Evolutionary conservation across 2,113 vertebrate genomes (phyloP).

Genomic region (Micromys minutus): DNA sequence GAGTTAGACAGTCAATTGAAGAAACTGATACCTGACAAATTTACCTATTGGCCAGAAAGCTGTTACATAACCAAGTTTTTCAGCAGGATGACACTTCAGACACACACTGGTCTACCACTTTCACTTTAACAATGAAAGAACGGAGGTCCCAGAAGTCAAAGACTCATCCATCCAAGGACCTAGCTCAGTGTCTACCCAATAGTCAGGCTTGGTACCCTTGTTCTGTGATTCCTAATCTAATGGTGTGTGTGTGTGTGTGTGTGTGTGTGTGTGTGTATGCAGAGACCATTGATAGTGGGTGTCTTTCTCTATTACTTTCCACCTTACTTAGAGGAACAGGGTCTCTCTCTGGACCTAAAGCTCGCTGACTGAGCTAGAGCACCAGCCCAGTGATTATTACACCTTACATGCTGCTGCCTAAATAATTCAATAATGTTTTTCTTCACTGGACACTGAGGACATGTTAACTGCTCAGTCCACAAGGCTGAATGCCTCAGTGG

Average conservation of each 20-base stretch:
- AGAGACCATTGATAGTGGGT: too few relatives aligned
- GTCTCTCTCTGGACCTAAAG: background rate
- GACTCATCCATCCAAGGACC: background rate
- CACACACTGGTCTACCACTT: slow-evolving; percentile 6
- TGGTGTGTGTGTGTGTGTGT: background rate
- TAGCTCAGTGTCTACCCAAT: background rate
- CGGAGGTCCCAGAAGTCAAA: background rate
- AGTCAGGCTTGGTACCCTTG: background rate
- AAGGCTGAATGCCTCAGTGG: background rate
- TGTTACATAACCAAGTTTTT: slow-evolving; percentile 34
- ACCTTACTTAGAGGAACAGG: background rate
- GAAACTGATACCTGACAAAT: slow-evolving; percentile 51
- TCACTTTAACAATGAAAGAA: slow-evolving; percentile 46
- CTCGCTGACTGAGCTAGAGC: background rate
- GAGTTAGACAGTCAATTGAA: slow-evolving; percentile 39
- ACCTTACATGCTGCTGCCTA: background rate
- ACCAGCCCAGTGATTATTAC: background rate
- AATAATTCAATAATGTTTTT: background rate
- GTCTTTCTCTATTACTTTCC: background rate
- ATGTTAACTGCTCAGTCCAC: background rate
- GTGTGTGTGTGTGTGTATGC: background rate
- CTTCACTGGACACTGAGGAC: background rate
- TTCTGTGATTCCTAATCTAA: slow-evolving; percentile 6
- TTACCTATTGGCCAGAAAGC: slow-evolving; percentile 37
- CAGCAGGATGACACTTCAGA: background rate